These are phyloP conservation scores for Cephalotes varians DNA, from an alignment of 2,888 invertebrate species.

Conservation along the genomic window DNA sequence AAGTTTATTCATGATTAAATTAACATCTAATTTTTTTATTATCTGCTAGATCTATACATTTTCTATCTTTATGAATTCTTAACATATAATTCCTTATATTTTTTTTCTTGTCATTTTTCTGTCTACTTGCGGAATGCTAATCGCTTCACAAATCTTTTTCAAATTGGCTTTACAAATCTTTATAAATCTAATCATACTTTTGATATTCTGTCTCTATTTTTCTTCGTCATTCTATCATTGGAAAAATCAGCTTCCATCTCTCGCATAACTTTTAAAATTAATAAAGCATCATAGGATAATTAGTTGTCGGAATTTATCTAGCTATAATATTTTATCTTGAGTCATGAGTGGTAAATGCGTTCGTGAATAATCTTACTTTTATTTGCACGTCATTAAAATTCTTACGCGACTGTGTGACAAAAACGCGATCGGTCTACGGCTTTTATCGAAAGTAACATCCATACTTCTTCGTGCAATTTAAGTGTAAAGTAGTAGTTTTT, in stretches of 20 bases:
- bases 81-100: background rate
- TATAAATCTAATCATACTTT: constrained; percentile 23
- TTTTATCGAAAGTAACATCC: constrained; percentile 16
- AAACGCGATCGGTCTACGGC: background rate
- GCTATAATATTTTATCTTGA: constrained; percentile 5
- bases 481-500: constrained; percentile 3
- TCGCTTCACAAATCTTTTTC: background rate
- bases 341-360: constrained; percentile 20
- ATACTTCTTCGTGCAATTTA: background rate
- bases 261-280: constrained; percentile 46
- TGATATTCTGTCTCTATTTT: background rate
- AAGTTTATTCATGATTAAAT: background rate
- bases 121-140: background rate
- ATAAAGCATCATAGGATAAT: constrained; percentile 30
- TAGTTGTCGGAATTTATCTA: constrained; percentile 42
- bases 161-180: constrained; percentile 17
- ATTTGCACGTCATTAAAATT: constrained; percentile 42
- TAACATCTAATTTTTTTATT: background rate
- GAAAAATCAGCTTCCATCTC: constrained; percentile 23
- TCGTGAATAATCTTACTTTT: constrained; percentile 33
- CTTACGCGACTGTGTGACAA: constrained; percentile 9
- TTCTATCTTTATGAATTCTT: background rate
- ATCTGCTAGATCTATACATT: background rate
- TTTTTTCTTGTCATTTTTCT: background rate
- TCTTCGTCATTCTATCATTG: constrained; percentile 21